These are phyloP conservation scores for Amblyraja radiata DNA, from an alignment of 2,797 vertebrate species.

Conservation along the genomic window DNA sequence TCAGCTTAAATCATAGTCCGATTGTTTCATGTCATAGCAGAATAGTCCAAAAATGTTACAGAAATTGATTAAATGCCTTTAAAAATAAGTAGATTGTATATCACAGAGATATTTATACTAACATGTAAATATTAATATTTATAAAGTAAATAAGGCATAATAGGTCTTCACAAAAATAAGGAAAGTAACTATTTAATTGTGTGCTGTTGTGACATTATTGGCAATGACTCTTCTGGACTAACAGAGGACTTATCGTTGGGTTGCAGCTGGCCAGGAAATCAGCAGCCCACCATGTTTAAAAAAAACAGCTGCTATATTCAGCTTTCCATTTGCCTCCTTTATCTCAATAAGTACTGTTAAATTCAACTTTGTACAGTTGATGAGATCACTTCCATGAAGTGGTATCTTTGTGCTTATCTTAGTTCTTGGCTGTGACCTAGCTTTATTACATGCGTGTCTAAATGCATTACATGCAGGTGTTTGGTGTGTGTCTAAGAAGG, in stretches of 20 bases:
- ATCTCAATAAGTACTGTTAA: neutral
- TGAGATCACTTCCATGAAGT: neutral
- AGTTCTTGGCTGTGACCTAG: neutral
- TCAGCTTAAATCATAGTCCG: neutral
- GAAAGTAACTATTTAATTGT: neutral
- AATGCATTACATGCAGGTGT: neutral
- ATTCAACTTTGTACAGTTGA: neutral
- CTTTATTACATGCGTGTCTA: neutral
- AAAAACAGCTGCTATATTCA: neutral
- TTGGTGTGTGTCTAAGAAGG: neutral
- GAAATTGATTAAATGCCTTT: neutral
- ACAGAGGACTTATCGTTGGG: neutral
- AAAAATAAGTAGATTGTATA: too few species aligned
- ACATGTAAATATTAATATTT: neutral
- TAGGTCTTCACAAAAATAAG: neutral
- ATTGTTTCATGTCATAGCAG: neutral
- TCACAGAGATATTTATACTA: neutral
- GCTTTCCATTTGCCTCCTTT: neutral
- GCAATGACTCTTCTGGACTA: neutral
- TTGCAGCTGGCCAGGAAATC: neutral
- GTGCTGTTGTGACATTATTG: neutral
- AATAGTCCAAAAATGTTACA: neutral
- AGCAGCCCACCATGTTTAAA: too few species aligned
- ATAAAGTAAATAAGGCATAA: neutral
- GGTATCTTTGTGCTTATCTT: neutral